Conservation (phyloP, 2,888 invertebrate genomes). For the Acronicta leporina region DNA sequence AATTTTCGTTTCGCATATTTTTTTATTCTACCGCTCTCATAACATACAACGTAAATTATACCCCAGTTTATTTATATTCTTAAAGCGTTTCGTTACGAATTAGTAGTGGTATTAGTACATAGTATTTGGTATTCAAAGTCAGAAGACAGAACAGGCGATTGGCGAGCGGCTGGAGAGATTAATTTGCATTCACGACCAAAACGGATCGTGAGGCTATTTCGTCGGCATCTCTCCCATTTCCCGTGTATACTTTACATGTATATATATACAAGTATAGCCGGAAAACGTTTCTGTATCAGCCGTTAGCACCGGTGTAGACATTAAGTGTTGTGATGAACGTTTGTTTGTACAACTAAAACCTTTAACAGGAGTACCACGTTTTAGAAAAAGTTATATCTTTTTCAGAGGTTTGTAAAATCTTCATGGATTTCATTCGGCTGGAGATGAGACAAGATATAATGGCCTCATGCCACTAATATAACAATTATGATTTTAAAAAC, state of each 20-base stretch:
- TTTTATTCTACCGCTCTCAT: neutral
- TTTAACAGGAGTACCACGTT: neutral
- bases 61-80: constrained; percentile 53
- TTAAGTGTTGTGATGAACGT: constrained; percentile 33
- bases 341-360: constrained; percentile 10
- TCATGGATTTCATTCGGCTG: too few species aligned
- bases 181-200: constrained; percentile 85
- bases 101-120: constrained; percentile 61
- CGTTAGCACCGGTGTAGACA: constrained; percentile 42
- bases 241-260: constrained; percentile 62
- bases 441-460: too few species aligned
- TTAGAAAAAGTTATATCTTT: neutral
- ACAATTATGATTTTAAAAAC: neutral
- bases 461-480: too few species aligned
- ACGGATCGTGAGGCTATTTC: constrained; percentile 84
- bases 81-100: constrained; percentile 50
- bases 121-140: constrained; percentile 72
- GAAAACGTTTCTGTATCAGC: constrained; percentile 58
- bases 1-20: constrained; percentile 1
- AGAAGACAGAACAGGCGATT: constrained; percentile 69
- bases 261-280: constrained; percentile 26
- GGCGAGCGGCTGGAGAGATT: constrained; percentile 72
- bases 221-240: constrained; percentile 79
- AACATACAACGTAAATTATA: constrained; percentile 23
- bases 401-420: too few species aligned